Percentiles rank a stretch among this genome's conserved stretches.
These are phyloP conservation scores for Macrochelys suwanniensis DNA, from an alignment of 2,797 vertebrate species.

Conservation along the genomic window DNA sequence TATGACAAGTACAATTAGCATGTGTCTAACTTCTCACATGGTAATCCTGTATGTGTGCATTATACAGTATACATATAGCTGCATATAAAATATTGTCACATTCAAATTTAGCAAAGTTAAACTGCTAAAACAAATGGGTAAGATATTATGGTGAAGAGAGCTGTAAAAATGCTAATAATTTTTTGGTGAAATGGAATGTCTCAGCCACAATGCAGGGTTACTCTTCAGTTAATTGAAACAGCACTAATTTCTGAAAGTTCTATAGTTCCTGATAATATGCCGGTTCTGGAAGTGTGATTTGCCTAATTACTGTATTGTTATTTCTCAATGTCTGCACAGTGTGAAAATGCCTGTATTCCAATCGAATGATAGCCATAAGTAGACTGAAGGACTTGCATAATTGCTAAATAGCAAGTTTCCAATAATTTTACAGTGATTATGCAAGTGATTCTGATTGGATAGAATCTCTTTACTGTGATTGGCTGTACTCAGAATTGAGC, in stretches of 20 bases:
- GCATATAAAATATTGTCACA: background rate
- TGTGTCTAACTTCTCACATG: background rate
- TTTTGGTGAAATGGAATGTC: background rate
- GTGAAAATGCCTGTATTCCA: background rate
- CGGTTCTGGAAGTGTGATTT: background rate
- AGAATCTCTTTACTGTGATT: too few species aligned
- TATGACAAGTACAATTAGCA: too few species aligned
- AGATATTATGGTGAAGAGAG: background rate
- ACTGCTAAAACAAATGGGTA: background rate
- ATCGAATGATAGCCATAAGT: background rate
- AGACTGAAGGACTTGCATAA: background rate
- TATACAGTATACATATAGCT: rapidly evolving
- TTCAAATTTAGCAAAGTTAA: background rate
- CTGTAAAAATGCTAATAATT: background rate
- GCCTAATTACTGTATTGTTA: background rate
- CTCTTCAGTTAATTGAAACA: background rate
- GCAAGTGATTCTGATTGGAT: background rate
- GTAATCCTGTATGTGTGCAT: background rate
- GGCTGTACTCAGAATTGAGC: background rate
- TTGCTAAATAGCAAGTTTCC: background rate
- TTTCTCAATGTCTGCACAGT: background rate
- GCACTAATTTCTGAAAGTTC: background rate
- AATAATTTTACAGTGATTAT: background rate
- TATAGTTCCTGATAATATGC: background rate
- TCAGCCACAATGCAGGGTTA: background rate